Evolutionary conservation across 2,797 vertebrate genomes (phyloP).

Genomic region (Lycodopsis pacificus): DNA sequence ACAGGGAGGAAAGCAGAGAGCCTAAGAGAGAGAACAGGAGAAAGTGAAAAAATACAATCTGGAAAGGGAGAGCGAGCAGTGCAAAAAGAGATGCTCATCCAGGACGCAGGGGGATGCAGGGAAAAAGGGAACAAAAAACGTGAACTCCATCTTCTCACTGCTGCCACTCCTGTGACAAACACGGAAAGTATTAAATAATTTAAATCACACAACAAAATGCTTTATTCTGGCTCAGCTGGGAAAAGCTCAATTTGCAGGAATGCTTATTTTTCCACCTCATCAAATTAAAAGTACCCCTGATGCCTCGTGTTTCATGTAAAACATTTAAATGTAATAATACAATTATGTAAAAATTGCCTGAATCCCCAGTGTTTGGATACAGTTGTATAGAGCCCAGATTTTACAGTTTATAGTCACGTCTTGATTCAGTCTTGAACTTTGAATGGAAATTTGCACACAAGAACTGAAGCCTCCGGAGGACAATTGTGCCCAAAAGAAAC

Average conservation of each 20-base stretch:
- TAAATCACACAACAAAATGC: not conserved
- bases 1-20: constrained; percentile 16
- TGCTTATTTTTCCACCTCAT: not conserved
- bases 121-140: constrained; percentile 8
- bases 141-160: not conserved
- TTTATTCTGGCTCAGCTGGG: not conserved
- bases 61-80: not conserved
- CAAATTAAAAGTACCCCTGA: not conserved
- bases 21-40: not conserved
- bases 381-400: not conserved
- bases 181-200: constrained; percentile 12
- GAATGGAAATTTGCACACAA: not conserved
- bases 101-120: not conserved
- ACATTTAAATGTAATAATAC: not conserved
- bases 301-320: not conserved
- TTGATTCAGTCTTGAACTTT: not conserved
- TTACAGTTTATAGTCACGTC: not conserved
- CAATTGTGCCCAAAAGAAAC: not conserved
- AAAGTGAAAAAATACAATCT: constrained; percentile 2
- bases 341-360: not conserved
- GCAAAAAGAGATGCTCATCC: constrained; percentile 1
- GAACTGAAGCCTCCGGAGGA: not conserved
- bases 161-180: constrained; percentile 8
- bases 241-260: not conserved
- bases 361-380: not conserved